phyloP scores from a whole-genome alignment of 2,888 invertebrate genomes.

The Harpagoxenus sublaevis region DNA sequence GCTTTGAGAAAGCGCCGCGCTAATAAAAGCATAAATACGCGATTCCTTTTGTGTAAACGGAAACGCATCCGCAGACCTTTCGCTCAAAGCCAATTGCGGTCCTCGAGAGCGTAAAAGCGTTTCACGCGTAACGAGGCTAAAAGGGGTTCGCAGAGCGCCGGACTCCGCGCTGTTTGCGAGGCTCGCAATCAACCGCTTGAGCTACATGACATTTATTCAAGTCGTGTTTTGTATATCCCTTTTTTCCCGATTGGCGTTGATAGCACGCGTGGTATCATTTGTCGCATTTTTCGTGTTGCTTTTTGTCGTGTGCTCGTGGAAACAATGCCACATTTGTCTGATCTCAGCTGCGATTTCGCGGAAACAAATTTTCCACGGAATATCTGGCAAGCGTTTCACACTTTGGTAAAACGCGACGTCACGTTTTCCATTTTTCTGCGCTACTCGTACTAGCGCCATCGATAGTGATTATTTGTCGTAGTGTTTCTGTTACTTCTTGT shows the following conservation, averaged over 20 bases:
- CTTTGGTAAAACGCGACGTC: conserved; percentile 40
- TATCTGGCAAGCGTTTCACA: conserved; percentile 8
- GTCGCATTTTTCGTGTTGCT: not conserved
- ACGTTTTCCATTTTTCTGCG: conserved; percentile 21
- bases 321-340: conserved; percentile 19
- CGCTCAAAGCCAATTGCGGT: conserved; percentile 10
- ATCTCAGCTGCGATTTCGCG: conserved; percentile 15
- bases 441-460: not conserved
- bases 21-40: conserved; percentile 25
- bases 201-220: conserved; percentile 3
- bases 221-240: not conserved
- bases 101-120: conserved; percentile 18
- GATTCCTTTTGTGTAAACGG: conserved; percentile 25
- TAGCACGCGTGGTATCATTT: conserved; percentile 28
- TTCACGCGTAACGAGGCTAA: conserved; percentile 8
- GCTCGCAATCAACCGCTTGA: conserved; percentile 8
- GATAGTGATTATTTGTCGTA: conserved; percentile 35
- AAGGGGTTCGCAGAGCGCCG: not conserved
- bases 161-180: not conserved
- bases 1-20: conserved; percentile 11
- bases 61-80: conserved; percentile 8
- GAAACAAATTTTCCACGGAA: conserved; percentile 37
- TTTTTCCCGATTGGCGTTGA: conserved; percentile 20
- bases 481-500: not conserved
- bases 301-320: not conserved